A percentile compares a stretch with the other conserved stretches of the same genome.
phyloP scores from a whole-genome alignment of 2,888 invertebrate genomes.

The Andrena hattorfiana region DNA sequence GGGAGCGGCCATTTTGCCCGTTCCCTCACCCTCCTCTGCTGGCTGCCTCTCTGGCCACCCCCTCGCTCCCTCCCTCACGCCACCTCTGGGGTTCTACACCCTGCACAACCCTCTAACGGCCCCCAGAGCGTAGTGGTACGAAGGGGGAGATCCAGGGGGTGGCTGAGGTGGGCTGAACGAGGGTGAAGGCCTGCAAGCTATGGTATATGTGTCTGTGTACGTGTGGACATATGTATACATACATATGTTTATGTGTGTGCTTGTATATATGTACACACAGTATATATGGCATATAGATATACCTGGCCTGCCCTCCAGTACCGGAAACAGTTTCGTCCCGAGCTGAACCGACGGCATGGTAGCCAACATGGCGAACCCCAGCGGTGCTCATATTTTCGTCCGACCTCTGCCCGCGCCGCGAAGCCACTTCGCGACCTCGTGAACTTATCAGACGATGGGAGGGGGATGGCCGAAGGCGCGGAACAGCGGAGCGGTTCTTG shows the following conservation, averaged over 20 bases:
- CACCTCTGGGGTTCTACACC: conserved; percentile 68
- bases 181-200: conserved; percentile 80
- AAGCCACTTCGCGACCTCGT: conserved; percentile 50
- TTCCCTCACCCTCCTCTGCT: conserved; percentile 72
- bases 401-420: not conserved
- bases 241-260: not conserved
- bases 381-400: conserved; percentile 81
- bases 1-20: conserved; percentile 82
- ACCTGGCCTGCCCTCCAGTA: conserved; percentile 81
- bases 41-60: conserved; percentile 52
- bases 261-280: conserved; percentile 21
- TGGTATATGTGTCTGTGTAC: conserved; percentile 54
- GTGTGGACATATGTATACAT: conserved; percentile 6
- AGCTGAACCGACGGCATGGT: conserved; percentile 80
- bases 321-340: conserved; percentile 83
- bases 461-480: conserved; percentile 10
- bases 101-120: conserved; percentile 76
- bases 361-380: conserved; percentile 81
- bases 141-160: conserved; percentile 61
- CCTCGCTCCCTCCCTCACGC: conserved; percentile 44
- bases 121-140: conserved; percentile 65
- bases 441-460: conserved; percentile 58
- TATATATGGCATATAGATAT: conserved; percentile 78
- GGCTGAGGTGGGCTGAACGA: conserved; percentile 77
- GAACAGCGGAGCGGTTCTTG: conserved; percentile 29